A percentile compares a stretch with the other conserved stretches of the same genome.
phyloP scores from a whole-genome alignment of 2,113 vertebrate species.

The Riparia riparia region DNA sequence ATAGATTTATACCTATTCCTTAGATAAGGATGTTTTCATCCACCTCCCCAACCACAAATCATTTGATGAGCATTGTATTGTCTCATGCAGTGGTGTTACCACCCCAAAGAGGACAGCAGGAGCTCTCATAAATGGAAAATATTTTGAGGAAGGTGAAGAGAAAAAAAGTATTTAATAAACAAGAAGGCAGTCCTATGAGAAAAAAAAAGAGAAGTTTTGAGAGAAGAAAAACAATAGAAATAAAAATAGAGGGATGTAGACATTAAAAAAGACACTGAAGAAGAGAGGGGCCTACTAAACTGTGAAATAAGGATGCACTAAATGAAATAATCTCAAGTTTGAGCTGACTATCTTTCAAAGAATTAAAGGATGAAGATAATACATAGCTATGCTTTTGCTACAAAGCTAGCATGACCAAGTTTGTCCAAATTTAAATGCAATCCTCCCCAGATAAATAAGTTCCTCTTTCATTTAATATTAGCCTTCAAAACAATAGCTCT shows the following conservation, averaged over 20 bases:
- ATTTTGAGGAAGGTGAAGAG: not conserved
- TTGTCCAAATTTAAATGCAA: not conserved
- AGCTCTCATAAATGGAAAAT: not conserved
- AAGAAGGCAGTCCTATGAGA: not conserved
- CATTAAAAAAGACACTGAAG: not conserved
- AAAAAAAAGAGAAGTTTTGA: not conserved
- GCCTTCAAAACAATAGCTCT: not conserved
- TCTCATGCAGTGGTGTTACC: not conserved
- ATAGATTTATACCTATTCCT: not conserved
- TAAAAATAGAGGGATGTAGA: not conserved
- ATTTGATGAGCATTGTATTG: not conserved
- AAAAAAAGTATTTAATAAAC: not conserved
- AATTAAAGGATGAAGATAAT: not conserved
- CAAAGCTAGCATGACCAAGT: fast-evolving
- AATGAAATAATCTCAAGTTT: not conserved
- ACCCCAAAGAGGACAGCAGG: not conserved
- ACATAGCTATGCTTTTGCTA: not conserved
- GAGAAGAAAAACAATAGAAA: not conserved
- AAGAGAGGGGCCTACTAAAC: not conserved
- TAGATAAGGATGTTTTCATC: not conserved
- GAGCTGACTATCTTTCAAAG: not conserved
- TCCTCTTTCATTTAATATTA: not conserved
- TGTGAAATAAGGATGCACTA: not conserved
- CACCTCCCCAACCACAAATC: not conserved
- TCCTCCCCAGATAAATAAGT: not conserved